A percentile compares a stretch with the other conserved stretches of the same genome.
These are phyloP conservation scores for Anisognathus igniventris DNA, from an alignment of 2,797 vertebrate species.

Conservation along the genomic window DNA sequence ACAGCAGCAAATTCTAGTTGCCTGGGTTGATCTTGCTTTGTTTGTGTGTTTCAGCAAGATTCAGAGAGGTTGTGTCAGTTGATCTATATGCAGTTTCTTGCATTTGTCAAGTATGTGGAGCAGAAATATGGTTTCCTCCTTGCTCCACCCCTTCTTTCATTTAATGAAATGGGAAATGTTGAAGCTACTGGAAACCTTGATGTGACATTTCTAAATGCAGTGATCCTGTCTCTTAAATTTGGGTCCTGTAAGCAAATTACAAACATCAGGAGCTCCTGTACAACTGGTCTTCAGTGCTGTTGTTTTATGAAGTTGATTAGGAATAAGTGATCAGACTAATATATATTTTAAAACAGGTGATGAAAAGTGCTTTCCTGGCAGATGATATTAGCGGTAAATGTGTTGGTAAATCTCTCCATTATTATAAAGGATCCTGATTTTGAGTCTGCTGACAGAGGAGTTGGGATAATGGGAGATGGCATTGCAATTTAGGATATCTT, in stretches of 20 bases:
- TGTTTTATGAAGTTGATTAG: not conserved
- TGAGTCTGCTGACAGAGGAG: not conserved
- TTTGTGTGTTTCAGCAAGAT: not conserved
- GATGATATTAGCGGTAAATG: not conserved
- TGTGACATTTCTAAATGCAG: not conserved
- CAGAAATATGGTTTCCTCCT: not conserved
- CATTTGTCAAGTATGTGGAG: conserved; percentile 11
- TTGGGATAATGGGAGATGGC: not conserved
- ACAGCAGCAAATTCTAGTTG: not conserved
- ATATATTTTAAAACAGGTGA: not conserved
- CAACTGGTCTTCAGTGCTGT: not conserved
- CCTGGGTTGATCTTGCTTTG: not conserved
- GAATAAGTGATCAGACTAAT: not conserved
- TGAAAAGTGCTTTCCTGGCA: not conserved
- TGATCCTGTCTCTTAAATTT: not conserved
- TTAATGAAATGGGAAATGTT: conserved; percentile 33
- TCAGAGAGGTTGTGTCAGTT: conserved; percentile 14
- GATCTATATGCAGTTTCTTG: not conserved
- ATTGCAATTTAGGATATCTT: not conserved
- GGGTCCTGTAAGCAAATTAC: not conserved
- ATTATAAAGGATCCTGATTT: not conserved
- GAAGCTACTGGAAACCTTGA: conserved; percentile 29
- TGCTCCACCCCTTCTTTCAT: not conserved
- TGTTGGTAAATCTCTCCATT: not conserved
- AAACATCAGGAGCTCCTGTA: not conserved